Conservation (phyloP, 1,140 invertebrate species). For the Littorina saxatilis region DNA sequence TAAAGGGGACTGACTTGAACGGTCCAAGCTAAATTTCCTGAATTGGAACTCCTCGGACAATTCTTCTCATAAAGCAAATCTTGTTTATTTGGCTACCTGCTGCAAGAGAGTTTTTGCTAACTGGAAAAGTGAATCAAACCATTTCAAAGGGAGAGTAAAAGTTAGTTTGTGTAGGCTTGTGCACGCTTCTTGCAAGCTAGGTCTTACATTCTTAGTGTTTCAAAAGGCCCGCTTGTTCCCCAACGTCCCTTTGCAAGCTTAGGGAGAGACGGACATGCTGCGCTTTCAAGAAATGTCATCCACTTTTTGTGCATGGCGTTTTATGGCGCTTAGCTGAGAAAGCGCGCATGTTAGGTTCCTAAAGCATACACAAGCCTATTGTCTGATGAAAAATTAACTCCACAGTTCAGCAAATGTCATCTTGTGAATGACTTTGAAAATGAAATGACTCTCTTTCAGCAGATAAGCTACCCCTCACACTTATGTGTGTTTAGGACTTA, state of each 20-base stretch:
- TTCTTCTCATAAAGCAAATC: too few relatives aligned
- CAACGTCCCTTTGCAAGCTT: slow-evolving; percentile 4
- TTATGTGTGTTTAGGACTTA: slow-evolving; percentile 9
- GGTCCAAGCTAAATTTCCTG: too few relatives aligned
- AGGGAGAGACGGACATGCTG: neutral
- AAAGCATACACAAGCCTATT: slow-evolving; percentile 28
- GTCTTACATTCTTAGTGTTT: neutral
- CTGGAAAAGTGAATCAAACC: too few relatives aligned
- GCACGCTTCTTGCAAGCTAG: slow-evolving; percentile 12
- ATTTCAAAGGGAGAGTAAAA: too few relatives aligned
- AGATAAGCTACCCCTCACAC: neutral
- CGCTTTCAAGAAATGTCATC: slow-evolving; percentile 6
- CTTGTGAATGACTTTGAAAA: too few relatives aligned
- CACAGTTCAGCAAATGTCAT: too few relatives aligned
- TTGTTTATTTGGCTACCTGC: too few relatives aligned
- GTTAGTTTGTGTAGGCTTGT: neutral
- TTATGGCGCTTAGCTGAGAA: slow-evolving; percentile 13
- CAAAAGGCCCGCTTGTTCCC: slow-evolving; percentile 4
- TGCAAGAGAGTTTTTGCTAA: too few relatives aligned
- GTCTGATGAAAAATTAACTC: neutral
- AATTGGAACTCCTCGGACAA: too few relatives aligned
- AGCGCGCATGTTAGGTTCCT: neutral
- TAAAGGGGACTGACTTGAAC: too few relatives aligned
- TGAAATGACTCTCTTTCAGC: slow-evolving; percentile 1
- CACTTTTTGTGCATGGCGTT: slow-evolving; percentile 4